A percentile compares a stretch with the other conserved stretches of the same genome.
Conservation (phyloP, 2,797 vertebrate species). For the Silurus aristotelis region DNA sequence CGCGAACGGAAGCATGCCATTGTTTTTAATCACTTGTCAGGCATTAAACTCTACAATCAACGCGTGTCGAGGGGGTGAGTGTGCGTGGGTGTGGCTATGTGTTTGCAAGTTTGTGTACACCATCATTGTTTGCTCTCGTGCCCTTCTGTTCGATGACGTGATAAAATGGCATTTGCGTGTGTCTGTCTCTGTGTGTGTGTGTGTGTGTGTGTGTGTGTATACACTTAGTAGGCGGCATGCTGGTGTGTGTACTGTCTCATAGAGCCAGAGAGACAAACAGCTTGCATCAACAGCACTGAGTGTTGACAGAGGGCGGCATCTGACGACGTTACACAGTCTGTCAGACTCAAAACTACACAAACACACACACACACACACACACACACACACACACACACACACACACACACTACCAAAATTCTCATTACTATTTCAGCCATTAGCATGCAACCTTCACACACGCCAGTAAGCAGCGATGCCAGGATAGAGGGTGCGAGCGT, state of each 20-base stretch:
- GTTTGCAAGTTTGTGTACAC: neutral
- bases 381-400: slow-evolving; percentile 28
- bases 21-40: slow-evolving; percentile 32
- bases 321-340: slow-evolving; percentile 44
- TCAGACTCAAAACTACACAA: slow-evolving; percentile 40
- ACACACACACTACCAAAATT: slow-evolving; percentile 26
- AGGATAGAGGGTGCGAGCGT: neutral
- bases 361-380: slow-evolving; percentile 34
- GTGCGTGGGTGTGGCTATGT: neutral
- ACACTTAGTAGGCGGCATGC: slow-evolving; percentile 38
- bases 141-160: neutral
- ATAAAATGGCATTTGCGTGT: slow-evolving; percentile 4
- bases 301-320: slow-evolving; percentile 49
- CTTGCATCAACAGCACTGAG: slow-evolving; percentile 35
- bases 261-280: slow-evolving; percentile 42
- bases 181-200: neutral
- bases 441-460: slow-evolving; percentile 25
- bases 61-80: neutral
- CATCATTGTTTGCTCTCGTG: neutral
- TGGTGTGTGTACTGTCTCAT: slow-evolving; percentile 37
- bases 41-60: slow-evolving; percentile 18
- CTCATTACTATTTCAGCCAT: slow-evolving; percentile 18
- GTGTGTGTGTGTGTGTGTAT: slow-evolving; percentile 12
- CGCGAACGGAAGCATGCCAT: slow-evolving; percentile 20
- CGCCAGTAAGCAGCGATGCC: neutral